phyloP scores from a whole-genome alignment of 2,113 vertebrate genomes.

The Zosterops borbonicus region DNA sequence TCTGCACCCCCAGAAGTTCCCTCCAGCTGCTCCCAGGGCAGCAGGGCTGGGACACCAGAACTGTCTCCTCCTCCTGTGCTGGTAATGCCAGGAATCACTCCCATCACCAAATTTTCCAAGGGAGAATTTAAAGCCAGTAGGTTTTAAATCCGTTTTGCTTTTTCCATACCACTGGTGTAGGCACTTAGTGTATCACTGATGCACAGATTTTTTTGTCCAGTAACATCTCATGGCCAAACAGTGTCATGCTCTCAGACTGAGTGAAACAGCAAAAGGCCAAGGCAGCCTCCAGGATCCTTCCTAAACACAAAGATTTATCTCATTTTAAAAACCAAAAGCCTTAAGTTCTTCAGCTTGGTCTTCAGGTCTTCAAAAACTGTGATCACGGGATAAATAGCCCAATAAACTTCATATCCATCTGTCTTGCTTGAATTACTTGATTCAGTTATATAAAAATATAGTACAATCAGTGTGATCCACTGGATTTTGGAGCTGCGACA shows the following conservation, averaged over 20 bases:
- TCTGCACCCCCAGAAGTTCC: background rate
- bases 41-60: background rate
- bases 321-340: background rate
- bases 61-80: background rate
- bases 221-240: background rate
- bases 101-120: background rate
- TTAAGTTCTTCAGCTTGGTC: background rate
- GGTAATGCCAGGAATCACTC: background rate
- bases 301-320: background rate
- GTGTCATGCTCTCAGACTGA: background rate
- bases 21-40: background rate
- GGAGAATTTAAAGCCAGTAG: background rate
- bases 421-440: slow-evolving; percentile 57
- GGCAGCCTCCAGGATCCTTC: background rate
- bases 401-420: slow-evolving; percentile 55
- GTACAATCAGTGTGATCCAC: background rate
- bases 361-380: background rate
- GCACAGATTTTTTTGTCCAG: background rate
- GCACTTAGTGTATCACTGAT: slow-evolving; percentile 63
- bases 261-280: background rate
- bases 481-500: background rate
- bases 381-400: slow-evolving; percentile 66
- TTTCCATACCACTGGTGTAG: slow-evolving; percentile 5
- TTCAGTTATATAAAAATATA: slow-evolving; percentile 56
- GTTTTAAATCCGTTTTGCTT: background rate